Evolutionary conservation across 1,140 invertebrate genomes (phyloP), one percentile per base, ranked within the genome.

Genomic region (Drosophila albomicans): DNA sequence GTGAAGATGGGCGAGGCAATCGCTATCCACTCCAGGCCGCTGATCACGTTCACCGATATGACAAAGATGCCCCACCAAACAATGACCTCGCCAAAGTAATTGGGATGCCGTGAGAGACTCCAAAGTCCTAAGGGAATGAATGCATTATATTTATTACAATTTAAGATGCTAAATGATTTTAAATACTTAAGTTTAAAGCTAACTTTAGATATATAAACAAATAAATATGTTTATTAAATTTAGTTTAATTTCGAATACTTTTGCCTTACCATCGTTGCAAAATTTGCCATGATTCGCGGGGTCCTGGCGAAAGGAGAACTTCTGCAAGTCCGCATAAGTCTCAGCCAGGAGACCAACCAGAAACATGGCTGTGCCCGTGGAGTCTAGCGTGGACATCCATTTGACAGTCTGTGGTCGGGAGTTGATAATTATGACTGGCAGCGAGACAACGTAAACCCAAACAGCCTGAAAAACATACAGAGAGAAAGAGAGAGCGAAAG

Each of bases 61-160:
- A 97, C 95, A 90, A 98, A 99, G 51, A 99, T 96, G 1, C 98
- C 98, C 96, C 97, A 98, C 98, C 98, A 99, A 1, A 99, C 94
- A 0, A 97, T 94, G 30, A 99, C 97, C 93, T 99, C 98, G 1
- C 98, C 98, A 93, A 99, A 98, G 91, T 99, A 99, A 92, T 99
- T 99, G 0, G 98, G 98, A 93, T 99, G 98, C 64, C 98, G 94
- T 0, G 97, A 98, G 11, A 98, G 89, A 48, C 96, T 95, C 98
- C 98, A 99, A 11, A 99, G 93, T 11, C 98, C 96, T 96, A 5
- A 41, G 8, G 4, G 13, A 1, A 3, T 75, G 62, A 25, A 8
- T 16, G 16, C 1, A 20, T 20, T 20, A 20, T 20, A 20, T 20
- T 20, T 20, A 20, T 20, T 20, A 20, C 20, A 20, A 20, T 32